A percentile compares a stretch with the other conserved stretches of the same genome.
Conservation (phyloP, 2,113 vertebrate species). For the Pterocles gutturalis region DNA sequence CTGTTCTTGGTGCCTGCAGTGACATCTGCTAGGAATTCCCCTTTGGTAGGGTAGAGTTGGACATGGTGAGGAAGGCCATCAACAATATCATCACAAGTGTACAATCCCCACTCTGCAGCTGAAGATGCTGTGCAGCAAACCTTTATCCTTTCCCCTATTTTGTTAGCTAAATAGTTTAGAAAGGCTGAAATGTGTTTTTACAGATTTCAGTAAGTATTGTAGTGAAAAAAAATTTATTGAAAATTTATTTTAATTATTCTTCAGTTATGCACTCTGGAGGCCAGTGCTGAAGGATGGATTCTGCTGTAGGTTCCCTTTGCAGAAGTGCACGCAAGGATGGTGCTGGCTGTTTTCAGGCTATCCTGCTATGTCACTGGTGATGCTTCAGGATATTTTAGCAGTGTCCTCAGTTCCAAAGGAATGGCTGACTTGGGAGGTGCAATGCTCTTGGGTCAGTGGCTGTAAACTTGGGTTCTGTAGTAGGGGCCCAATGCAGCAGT, state of each 20-base stretch:
- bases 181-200: background rate
- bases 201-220: background rate
- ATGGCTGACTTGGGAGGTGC: background rate
- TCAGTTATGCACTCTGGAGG: background rate
- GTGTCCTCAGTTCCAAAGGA: fast-evolving
- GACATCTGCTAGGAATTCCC: background rate
- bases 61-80: background rate
- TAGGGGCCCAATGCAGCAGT: background rate
- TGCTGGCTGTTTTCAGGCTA: background rate
- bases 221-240: background rate
- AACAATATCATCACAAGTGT: background rate
- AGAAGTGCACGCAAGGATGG: background rate
- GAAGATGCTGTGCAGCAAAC: background rate
- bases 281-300: background rate
- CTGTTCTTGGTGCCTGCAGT: background rate
- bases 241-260: background rate
- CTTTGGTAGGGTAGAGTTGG: background rate
- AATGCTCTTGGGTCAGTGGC: background rate
- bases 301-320: background rate
- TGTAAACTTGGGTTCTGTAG: background rate
- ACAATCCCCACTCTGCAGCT: background rate
- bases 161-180: background rate
- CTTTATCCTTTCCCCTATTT: background rate
- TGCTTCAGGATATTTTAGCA: background rate
- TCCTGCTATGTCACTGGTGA: background rate